Conservation (phyloP, 1,140 invertebrate genomes). For the Battus philenor region DNA sequence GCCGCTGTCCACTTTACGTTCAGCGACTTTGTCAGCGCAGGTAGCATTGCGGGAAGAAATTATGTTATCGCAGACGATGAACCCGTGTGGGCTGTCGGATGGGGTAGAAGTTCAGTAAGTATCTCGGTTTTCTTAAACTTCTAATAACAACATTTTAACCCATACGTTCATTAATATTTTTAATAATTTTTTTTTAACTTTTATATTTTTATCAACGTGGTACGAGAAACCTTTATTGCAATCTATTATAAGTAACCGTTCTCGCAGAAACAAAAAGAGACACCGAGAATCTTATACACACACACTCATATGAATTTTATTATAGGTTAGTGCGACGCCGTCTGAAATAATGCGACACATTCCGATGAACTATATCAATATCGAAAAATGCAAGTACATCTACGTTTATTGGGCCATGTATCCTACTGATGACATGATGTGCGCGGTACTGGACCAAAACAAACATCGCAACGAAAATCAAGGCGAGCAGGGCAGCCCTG, state of each 20-base stretch:
- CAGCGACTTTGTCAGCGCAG: slow-evolving; percentile 17
- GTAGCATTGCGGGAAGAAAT: slow-evolving; percentile 22
- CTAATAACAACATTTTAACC: no score
- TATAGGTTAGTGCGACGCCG: slow-evolving; percentile 31
- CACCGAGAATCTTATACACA: no score
- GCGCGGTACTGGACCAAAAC: slow-evolving; percentile 39
- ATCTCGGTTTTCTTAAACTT: no score
- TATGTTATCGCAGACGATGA: slow-evolving; percentile 26
- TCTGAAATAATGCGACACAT: slow-evolving; percentile 46
- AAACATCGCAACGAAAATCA: slow-evolving; percentile 44
- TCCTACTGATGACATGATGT: slow-evolving; percentile 49
- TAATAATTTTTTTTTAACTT: no score
- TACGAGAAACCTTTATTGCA: no score
- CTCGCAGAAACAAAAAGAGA: no score
- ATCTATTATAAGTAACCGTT: no score
- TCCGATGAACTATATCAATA: slow-evolving; percentile 40
- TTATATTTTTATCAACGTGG: no score
- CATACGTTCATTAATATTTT: no score
- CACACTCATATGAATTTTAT: no score
- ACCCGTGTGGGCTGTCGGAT: slow-evolving; percentile 28
- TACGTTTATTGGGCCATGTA: slow-evolving; percentile 21
- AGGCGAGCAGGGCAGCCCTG: slow-evolving; percentile 80
- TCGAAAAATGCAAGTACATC: slow-evolving; percentile 26
- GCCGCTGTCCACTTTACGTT: slow-evolving; percentile 37
- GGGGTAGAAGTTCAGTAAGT: slow-evolving; percentile 28